Percentiles rank a stretch among this genome's conserved stretches.
These are phyloP conservation scores for Castor canadensis DNA, from an alignment of 2,113 vertebrate species.

Conservation along the genomic window DNA sequence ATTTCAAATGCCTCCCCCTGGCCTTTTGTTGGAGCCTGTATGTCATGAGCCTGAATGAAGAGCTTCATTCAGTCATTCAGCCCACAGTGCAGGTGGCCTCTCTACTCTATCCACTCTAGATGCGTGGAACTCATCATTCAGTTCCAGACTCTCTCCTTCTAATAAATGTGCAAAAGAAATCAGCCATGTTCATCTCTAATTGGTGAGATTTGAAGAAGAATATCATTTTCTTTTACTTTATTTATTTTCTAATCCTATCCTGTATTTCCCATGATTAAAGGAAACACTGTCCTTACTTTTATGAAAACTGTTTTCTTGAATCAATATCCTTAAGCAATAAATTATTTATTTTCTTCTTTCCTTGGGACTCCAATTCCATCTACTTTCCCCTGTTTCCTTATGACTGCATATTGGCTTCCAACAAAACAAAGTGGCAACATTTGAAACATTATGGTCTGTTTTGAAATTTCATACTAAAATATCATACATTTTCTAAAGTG, in stretches of 20 bases:
- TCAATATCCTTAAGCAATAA: neutral
- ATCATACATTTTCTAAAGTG: neutral
- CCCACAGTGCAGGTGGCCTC: neutral
- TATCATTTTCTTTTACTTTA: constrained; percentile 10
- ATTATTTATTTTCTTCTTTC: neutral
- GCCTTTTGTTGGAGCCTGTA: neutral
- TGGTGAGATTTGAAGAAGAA: neutral
- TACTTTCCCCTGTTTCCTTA: too few species aligned
- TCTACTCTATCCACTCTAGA: neutral
- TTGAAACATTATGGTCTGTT: too few species aligned
- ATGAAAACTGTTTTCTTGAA: neutral
- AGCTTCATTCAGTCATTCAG: neutral
- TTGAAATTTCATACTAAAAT: neutral
- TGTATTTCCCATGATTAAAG: neutral
- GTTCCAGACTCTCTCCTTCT: neutral
- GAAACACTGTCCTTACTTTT: neutral
- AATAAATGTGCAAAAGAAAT: neutral
- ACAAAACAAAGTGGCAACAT: too few species aligned
- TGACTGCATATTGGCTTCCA: too few species aligned
- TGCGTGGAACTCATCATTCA: neutral
- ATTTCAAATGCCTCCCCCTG: neutral
- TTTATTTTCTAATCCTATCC: neutral
- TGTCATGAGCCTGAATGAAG: neutral
- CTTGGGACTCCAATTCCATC: too few species aligned
- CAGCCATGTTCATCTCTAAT: neutral